Conservation (phyloP, 2,888 invertebrate genomes). For the Agonopterix subpropinquella region DNA sequence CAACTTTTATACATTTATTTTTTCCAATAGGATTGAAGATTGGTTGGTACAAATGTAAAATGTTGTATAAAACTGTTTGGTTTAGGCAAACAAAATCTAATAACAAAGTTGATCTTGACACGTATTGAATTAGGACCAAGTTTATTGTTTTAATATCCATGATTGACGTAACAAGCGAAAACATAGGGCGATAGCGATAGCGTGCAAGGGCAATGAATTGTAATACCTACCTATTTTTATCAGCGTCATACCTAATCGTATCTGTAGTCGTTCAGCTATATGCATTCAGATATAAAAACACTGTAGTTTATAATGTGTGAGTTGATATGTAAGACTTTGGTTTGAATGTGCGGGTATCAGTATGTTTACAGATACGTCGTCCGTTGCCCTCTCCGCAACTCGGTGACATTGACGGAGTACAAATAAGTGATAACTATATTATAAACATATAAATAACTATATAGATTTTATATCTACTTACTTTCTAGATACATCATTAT, state of each 20-base stretch:
- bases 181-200: constrained; percentile 32
- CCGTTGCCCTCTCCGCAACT: constrained; percentile 69
- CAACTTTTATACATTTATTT: too few relatives aligned
- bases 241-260: constrained; percentile 39
- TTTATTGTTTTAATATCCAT: neutral
- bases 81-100: too few relatives aligned
- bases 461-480: neutral
- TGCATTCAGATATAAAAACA: constrained; percentile 37
- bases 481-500: too few relatives aligned
- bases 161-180: neutral
- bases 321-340: constrained; percentile 26
- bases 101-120: constrained; percentile 5
- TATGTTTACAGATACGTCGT: constrained; percentile 59
- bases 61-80: too few relatives aligned
- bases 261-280: constrained; percentile 30
- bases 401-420: constrained; percentile 72
- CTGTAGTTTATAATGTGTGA: constrained; percentile 25
- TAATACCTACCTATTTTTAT: constrained; percentile 50
- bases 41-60: too few relatives aligned
- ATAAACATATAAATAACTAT: constrained; percentile 46
- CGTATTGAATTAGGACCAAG: neutral
- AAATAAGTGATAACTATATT: constrained; percentile 63
- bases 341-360: constrained; percentile 33
- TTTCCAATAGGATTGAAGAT: too few relatives aligned
- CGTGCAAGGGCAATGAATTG: constrained; percentile 57